These are phyloP conservation scores for Papilio dardanus DNA, from an alignment of 1,140 invertebrate species.

Conservation along the genomic window DNA sequence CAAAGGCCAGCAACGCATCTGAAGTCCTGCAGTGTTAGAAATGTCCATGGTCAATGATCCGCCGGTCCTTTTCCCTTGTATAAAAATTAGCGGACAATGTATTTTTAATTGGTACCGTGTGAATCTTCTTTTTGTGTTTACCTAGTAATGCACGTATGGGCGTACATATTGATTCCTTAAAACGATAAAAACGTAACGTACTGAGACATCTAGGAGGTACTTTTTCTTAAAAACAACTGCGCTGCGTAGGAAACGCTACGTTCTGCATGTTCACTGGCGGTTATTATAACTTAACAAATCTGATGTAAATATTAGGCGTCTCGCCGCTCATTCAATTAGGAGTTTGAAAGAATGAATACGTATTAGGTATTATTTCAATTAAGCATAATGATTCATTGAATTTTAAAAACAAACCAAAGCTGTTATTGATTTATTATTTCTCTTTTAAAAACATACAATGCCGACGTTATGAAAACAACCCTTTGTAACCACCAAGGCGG, in stretches of 20 bases:
- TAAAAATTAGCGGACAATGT: neutral
- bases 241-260: no score
- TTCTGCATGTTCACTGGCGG: neutral
- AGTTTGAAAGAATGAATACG: neutral
- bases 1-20: neutral
- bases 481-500: neutral
- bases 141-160: neutral
- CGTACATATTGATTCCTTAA: no score
- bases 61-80: no score
- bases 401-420: neutral
- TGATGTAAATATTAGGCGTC: neutral
- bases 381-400: neutral
- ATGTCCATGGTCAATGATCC: neutral
- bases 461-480: neutral
- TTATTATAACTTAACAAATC: neutral
- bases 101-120: no score
- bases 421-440: conserved; percentile 9
- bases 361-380: conserved; percentile 1
- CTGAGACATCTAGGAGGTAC: no score
- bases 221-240: neutral
- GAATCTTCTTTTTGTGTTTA: no score
- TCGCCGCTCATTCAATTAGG: neutral
- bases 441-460: conserved; percentile 2
- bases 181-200: no score
- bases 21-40: neutral